Evolutionary conservation across 2,888 invertebrate genomes (phyloP).

Genomic region (Cheilosia urbana): DNA sequence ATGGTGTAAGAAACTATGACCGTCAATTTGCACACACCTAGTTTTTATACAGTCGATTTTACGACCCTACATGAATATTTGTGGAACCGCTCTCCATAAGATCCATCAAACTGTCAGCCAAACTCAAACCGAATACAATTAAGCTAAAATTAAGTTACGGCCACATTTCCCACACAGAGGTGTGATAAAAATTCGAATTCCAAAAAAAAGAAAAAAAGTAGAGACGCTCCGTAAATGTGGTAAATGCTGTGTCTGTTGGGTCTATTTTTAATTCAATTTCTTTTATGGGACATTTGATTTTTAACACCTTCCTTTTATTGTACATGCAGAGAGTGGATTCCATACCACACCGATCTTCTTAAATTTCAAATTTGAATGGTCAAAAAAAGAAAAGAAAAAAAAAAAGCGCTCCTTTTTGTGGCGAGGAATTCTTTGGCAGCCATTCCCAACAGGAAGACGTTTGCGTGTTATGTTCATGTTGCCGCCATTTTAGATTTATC

Average conservation of each 20-base stretch:
- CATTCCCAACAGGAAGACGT: slow-evolving; percentile 55
- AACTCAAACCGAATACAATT: slow-evolving; percentile 7
- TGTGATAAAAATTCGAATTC: neutral
- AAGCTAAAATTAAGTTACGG: neutral
- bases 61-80: slow-evolving; percentile 1
- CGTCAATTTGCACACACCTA: neutral
- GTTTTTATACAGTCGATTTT: neutral
- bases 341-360: slow-evolving; percentile 32
- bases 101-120: slow-evolving; percentile 44
- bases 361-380: slow-evolving; percentile 51
- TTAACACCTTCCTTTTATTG: slow-evolving; percentile 64
- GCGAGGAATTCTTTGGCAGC: slow-evolving; percentile 22
- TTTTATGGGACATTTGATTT: slow-evolving; percentile 68
- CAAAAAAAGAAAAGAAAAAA: neutral
- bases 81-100: too few relatives aligned
- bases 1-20: neutral
- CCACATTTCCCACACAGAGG: neutral
- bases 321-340: neutral
- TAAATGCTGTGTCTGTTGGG: slow-evolving; percentile 23
- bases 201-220: slow-evolving; percentile 20
- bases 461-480: slow-evolving; percentile 67
- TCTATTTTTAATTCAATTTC: slow-evolving; percentile 35
- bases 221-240: slow-evolving; percentile 34
- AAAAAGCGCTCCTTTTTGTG: neutral
- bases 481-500: slow-evolving; percentile 71